A percentile compares a stretch with the other conserved stretches of the same genome.
Conservation (phyloP, 2,113 vertebrate species). For the Clinocottus analis region DNA sequence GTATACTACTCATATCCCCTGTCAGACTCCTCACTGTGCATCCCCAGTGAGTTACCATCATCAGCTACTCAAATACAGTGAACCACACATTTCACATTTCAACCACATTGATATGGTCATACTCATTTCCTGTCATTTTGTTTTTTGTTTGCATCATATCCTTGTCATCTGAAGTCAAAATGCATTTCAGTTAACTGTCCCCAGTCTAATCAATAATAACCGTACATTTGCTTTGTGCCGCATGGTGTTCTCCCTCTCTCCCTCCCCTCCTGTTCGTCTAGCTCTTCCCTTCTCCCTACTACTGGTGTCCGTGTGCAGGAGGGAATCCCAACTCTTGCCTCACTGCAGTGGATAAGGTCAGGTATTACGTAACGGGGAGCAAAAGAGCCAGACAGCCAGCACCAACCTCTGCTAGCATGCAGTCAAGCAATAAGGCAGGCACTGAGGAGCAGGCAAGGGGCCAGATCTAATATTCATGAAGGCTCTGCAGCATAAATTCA, state of each 20-base stretch:
- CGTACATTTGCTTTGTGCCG: conserved; percentile 27
- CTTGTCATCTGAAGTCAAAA: neutral
- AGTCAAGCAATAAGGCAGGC: conserved; percentile 51
- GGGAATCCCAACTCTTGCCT: conserved; percentile 82
- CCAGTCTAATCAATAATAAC: neutral
- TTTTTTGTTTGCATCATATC: neutral
- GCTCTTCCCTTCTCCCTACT: conserved; percentile 7
- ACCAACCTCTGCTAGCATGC: conserved; percentile 65
- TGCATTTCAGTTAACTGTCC: neutral
- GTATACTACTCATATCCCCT: conserved; percentile 17
- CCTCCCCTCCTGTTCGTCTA: neutral
- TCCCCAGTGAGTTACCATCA: conserved; percentile 10
- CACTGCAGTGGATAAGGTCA: conserved; percentile 75
- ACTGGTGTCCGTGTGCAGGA: conserved; percentile 57
- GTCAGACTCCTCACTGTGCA: conserved; percentile 10
- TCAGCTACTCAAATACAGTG: neutral
- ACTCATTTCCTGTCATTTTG: conserved; percentile 10
- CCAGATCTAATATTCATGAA: conserved; percentile 78
- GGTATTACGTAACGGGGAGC: conserved; percentile 74
- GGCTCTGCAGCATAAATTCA: conserved; percentile 70
- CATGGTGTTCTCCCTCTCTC: conserved; percentile 1
- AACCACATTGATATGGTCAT: neutral
- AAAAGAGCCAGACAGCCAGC: conserved; percentile 58
- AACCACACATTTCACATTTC: conserved; percentile 1
- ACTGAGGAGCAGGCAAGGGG: conserved; percentile 32